Evolutionary conservation across 2,888 invertebrate species (phyloP).

Genomic region (Tetheella fluctuosa): DNA sequence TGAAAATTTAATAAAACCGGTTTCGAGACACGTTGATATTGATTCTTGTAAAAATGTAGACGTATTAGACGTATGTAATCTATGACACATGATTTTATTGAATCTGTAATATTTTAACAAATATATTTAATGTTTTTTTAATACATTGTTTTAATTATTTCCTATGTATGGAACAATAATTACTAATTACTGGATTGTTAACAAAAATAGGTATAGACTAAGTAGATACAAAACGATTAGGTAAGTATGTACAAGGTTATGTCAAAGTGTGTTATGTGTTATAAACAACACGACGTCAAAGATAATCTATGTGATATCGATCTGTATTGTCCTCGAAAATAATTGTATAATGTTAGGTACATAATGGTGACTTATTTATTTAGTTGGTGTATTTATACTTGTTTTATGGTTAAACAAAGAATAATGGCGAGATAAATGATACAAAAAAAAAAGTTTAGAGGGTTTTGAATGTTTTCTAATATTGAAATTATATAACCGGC

Average conservation of each 20-base stretch:
- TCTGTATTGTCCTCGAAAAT: background rate
- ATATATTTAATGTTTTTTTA: conserved; percentile 81
- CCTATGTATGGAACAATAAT: background rate
- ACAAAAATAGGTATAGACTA: background rate
- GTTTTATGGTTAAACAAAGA: too few species aligned
- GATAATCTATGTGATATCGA: background rate
- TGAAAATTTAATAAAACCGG: background rate
- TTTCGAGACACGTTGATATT: background rate
- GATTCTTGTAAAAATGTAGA: background rate
- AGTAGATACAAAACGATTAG: background rate
- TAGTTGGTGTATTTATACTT: too few species aligned
- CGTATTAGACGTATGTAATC: conserved; percentile 41
- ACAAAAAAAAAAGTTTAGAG: too few species aligned
- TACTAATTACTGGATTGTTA: background rate
- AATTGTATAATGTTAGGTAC: background rate
- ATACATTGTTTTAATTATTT: conserved; percentile 29
- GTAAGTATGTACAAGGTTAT: background rate
- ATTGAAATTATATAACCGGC: too few species aligned
- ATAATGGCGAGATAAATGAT: too few species aligned
- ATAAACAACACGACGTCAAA: background rate
- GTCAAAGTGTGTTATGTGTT: too few species aligned
- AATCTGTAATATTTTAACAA: conserved; percentile 83
- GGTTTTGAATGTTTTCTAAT: too few species aligned
- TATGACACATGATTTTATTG: conserved; percentile 74
- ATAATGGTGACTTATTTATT: background rate